Percentiles rank a stretch among this genome's conserved stretches.
phyloP scores from a whole-genome alignment of 2,888 invertebrate genomes.

The Drosophila imparisetae region DNA sequence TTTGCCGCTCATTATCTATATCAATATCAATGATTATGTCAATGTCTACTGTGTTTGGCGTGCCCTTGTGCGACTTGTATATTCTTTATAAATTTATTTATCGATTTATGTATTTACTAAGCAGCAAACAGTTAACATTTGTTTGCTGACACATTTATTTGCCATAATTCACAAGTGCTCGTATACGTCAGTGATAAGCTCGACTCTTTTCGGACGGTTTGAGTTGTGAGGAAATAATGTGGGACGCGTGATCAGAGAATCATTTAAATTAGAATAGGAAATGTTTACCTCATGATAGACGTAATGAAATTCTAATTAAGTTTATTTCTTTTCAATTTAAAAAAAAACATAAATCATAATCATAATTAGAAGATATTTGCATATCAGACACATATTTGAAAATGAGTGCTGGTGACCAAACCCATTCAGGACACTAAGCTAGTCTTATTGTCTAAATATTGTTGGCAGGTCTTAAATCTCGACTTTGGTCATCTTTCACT shows the following conservation, averaged over 20 bases:
- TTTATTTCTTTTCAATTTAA: neutral
- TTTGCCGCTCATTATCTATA: slow-evolving; percentile 55
- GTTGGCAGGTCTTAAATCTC: neutral
- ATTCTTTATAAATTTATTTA: slow-evolving; percentile 49
- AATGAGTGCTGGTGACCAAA: neutral
- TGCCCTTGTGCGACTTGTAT: slow-evolving; percentile 59
- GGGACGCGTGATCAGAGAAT: slow-evolving; percentile 55
- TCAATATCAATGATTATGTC: slow-evolving; percentile 47
- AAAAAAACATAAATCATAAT: neutral
- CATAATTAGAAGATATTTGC: neutral
- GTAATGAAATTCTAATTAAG: neutral
- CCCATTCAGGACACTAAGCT: neutral
- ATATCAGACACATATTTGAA: neutral
- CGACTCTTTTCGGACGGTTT: neutral
- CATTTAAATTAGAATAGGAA: neutral
- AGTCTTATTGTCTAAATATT: neutral
- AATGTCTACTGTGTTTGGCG: slow-evolving; percentile 53
- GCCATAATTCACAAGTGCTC: slow-evolving; percentile 72
- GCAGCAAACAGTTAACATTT: slow-evolving; percentile 56
- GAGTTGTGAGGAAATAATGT: neutral
- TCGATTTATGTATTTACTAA: slow-evolving; percentile 64
- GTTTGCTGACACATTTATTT: slow-evolving; percentile 59
- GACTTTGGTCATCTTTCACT: slow-evolving; percentile 20
- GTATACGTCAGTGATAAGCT: slow-evolving; percentile 67
- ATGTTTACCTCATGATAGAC: neutral